A percentile compares a stretch with the other conserved stretches of the same genome.
Evolutionary conservation across 2,113 vertebrate genomes (phyloP).

Genomic region (Polypterus senegalus): DNA sequence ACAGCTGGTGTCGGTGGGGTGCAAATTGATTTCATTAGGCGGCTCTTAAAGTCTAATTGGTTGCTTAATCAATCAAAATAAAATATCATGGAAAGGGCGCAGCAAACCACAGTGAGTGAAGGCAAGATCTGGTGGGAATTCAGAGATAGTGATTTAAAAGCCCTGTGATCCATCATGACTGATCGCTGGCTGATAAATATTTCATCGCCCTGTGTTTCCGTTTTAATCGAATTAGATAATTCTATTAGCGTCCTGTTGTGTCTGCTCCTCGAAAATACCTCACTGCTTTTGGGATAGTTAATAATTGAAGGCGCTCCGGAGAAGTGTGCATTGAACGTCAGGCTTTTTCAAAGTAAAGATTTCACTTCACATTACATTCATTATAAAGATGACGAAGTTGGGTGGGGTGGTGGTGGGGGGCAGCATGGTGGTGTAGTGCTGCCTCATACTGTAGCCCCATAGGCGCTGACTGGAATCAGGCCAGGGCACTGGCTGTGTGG

Average conservation of each 20-base stretch:
- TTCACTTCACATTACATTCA: too few species aligned
- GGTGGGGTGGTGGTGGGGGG: too few species aligned
- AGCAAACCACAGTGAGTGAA: too few species aligned
- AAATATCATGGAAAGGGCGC: constrained; percentile 34
- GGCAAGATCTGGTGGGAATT: too few species aligned
- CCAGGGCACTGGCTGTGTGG: too few species aligned
- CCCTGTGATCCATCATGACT: constrained; percentile 42
- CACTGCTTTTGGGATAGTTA: constrained; percentile 41
- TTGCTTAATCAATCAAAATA: constrained; percentile 41
- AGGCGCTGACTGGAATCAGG: too few species aligned
- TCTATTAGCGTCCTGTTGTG: constrained; percentile 54
- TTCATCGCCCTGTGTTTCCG: constrained; percentile 53
- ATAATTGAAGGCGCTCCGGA: constrained; percentile 63
- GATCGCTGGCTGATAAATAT: constrained; percentile 56
- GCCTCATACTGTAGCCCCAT: too few species aligned
- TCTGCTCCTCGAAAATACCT: constrained; percentile 46
- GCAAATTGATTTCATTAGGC: not conserved
- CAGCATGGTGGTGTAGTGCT: too few species aligned
- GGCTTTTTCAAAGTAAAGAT: too few species aligned
- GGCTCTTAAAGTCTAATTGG: constrained; percentile 35
- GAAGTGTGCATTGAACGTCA: too few species aligned
- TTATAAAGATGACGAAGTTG: too few species aligned
- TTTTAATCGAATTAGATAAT: constrained; percentile 64
- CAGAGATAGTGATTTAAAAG: constrained; percentile 39
- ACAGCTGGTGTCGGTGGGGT: constrained; percentile 11